Conservation (phyloP, 1,140 invertebrate genomes). For the Cyphomyrmex costatus region DNA sequence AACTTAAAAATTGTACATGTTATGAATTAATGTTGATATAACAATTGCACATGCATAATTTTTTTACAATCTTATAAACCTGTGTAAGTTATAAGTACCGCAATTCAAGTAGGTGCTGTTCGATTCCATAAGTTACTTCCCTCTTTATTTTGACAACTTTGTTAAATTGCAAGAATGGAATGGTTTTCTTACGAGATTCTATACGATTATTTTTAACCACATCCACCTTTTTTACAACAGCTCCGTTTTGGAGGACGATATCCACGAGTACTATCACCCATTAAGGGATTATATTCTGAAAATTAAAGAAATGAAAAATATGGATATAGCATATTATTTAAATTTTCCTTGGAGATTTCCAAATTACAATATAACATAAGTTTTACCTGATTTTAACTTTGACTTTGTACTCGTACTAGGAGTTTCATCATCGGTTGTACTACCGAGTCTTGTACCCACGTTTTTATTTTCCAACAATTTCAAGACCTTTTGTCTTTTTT, state of each 20-base stretch:
- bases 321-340: background rate
- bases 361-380: background rate
- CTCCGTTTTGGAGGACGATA: slow-evolving; percentile 85
- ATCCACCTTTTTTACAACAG: slow-evolving; percentile 85
- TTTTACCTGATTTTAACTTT: slow-evolving; percentile 76
- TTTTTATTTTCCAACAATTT: slow-evolving; percentile 63
- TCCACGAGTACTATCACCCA: slow-evolving; percentile 82
- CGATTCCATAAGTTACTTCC: background rate
- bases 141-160: background rate
- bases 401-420: slow-evolving; percentile 69
- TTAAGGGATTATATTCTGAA: slow-evolving; percentile 86
- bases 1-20: background rate
- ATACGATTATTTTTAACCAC: slow-evolving; percentile 78
- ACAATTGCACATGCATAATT: background rate
- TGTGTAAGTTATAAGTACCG: background rate
- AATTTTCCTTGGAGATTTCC: slow-evolving; percentile 2
- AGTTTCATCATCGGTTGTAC: slow-evolving; percentile 35
- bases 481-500: slow-evolving; percentile 74
- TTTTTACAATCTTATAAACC: slow-evolving; percentile 17
- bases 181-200: background rate
- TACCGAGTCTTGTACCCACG: slow-evolving; percentile 68
- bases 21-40: background rate
- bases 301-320: slow-evolving; percentile 52
- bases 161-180: background rate
- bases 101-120: background rate